Base-by-base conservation (phyloP, 1,140 invertebrate genomes). In the Probaryconus sp. region DNA sequence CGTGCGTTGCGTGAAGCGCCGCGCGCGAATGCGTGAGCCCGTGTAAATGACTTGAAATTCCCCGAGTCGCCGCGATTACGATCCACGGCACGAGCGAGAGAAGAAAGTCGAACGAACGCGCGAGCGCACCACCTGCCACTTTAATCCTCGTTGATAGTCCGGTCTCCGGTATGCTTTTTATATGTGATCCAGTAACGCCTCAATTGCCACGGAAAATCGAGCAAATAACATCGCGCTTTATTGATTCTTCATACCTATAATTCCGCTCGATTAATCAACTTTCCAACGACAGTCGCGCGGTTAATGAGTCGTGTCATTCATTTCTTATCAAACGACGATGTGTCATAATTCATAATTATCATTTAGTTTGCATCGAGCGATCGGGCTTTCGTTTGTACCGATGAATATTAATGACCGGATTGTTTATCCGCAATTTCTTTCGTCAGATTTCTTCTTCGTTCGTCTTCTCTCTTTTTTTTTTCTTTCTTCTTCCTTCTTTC, bases 281-380 rank as follows among this genome's bases (percentile, higher is more conserved):
- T 21, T 35, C 33, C 58, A 43, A 45, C 20, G 3, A 4, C 43
- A 20, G 14, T 10, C 6, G 24, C 55, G 33, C 21, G 45, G 10
- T 55, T 68, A 68, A 75, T 75, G 63, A 68, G 26, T 68, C 58
- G 47, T 73, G 60, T 73, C 69, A 73, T 73, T 58, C 38, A 61
- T 47, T 73, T 65, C 61, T 73, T 73, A 73, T 73, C 61, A 20
- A n/a, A 53, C 37, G 38, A 1, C 47, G 38, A 28, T 55, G 61
- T 61, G 55, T 73, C 70, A 73, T 73, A 73, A 65, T 73, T 65
- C 61, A 55, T 73, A 31, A 73, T 67, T 61, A 73, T 60, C 53
- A 35, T 40, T 37, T 18, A 20, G 14, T 31, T 35, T 35, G 30
- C 47, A 21, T 50, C 58, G 26, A 30, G 10, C 10, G 3, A 30